phyloP scores from a whole-genome alignment of 1,140 invertebrate genomes.

The Holcopasites calliopsidis region DNA sequence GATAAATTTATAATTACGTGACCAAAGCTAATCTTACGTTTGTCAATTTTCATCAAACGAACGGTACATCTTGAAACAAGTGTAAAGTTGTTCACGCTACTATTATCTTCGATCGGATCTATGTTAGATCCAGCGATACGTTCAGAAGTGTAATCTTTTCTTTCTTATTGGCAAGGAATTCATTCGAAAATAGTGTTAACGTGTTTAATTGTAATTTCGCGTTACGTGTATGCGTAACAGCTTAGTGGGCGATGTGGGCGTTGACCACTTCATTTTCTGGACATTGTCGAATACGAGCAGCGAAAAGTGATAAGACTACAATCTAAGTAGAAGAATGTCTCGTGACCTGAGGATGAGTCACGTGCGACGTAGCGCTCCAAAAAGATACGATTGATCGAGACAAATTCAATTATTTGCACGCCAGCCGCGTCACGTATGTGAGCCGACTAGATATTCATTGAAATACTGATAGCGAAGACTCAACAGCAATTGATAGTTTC shows the following conservation, averaged over 20 bases:
- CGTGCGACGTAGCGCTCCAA: neutral
- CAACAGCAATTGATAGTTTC: too few relatives aligned
- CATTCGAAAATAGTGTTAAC: too few relatives aligned
- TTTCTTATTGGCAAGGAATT: neutral
- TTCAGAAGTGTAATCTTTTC: neutral
- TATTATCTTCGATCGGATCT: neutral
- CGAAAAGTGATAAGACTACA: conserved; percentile 46
- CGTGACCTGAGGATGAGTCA: conserved; percentile 25
- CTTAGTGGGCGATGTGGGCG: neutral
- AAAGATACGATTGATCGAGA: neutral
- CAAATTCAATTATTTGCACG: neutral
- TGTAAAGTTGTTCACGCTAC: neutral
- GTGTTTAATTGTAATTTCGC: too few relatives aligned
- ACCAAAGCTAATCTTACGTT: neutral
- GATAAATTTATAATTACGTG: neutral
- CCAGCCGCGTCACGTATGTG: neutral
- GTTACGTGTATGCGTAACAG: too few relatives aligned
- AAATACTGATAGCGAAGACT: conserved; percentile 29
- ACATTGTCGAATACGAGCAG: conserved; percentile 1
- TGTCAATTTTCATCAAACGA: neutral
- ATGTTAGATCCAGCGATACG: neutral
- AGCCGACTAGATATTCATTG: neutral
- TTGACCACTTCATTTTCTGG: neutral
- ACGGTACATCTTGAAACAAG: neutral
- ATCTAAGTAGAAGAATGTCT: conserved; percentile 17